phyloP scores from a whole-genome alignment of 2,888 invertebrate genomes.

The Trissoscelio sp. region DNA sequence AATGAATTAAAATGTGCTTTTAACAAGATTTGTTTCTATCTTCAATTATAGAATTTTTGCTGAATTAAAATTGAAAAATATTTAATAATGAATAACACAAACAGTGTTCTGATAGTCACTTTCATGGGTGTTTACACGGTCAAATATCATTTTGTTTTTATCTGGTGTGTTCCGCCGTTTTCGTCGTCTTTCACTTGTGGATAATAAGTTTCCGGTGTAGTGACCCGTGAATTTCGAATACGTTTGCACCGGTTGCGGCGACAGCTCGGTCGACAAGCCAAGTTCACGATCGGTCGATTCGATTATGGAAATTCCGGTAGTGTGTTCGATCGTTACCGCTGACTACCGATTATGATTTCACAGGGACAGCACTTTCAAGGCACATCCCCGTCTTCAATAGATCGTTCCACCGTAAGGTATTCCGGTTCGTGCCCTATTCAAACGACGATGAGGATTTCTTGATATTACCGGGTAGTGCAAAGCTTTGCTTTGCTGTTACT shows the following conservation, averaged over 20 bases:
- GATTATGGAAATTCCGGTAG: constrained; percentile 79
- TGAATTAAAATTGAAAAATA: constrained; percentile 1
- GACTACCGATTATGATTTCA: constrained; percentile 70
- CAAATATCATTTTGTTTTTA: constrained; percentile 63
- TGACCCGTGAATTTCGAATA: constrained; percentile 80
- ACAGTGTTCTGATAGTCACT: constrained; percentile 10
- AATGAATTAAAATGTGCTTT: no score
- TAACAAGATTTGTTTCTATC: no score
- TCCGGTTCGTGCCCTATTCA: constrained; percentile 65
- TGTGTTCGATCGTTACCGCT: constrained; percentile 72
- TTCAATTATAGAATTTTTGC: neutral
- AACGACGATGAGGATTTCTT: constrained; percentile 68
- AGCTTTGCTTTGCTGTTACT: constrained; percentile 57
- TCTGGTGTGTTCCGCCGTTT: constrained; percentile 53
- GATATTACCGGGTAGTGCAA: constrained; percentile 48
- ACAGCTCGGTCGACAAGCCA: constrained; percentile 81
- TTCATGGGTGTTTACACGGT: constrained; percentile 52
- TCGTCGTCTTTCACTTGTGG: constrained; percentile 68
- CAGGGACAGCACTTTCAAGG: constrained; percentile 48
- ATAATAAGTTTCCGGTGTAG: constrained; percentile 79
- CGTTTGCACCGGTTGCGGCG: constrained; percentile 80
- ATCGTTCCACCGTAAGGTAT: constrained; percentile 59
- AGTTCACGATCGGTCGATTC: constrained; percentile 78
- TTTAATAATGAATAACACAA: neutral
- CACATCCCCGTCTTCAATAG: constrained; percentile 52